Conservation (phyloP, 2,113 vertebrate genomes). For the Naja naja region DNA sequence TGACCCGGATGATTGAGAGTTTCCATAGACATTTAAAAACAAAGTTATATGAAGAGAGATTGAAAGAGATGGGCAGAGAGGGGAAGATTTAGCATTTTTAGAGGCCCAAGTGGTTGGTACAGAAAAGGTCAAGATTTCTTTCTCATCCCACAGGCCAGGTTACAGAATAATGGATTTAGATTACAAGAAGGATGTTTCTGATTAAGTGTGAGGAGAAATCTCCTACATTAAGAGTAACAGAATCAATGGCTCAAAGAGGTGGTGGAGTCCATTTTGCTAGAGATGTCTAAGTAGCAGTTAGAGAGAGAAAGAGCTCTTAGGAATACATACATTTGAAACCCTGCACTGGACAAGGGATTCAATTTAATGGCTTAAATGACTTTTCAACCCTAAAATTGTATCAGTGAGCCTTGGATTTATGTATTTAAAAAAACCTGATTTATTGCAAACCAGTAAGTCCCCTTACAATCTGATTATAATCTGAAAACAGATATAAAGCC, state of each 20-base stretch:
- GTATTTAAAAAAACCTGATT: neutral
- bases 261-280: neutral
- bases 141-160: neutral
- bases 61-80: neutral
- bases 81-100: neutral
- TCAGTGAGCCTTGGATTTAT: neutral
- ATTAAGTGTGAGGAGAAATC: neutral
- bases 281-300: neutral
- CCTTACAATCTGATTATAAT: neutral
- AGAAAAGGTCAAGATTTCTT: neutral
- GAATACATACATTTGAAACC: neutral
- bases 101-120: neutral
- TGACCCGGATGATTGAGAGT: no score
- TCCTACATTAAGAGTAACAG: neutral
- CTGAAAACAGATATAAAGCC: neutral
- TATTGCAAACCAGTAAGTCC: neutral
- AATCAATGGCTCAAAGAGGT: neutral
- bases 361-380: neutral
- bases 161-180: neutral
- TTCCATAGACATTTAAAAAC: no score
- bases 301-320: neutral
- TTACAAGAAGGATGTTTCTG: neutral
- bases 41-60: neutral
- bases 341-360: neutral
- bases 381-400: neutral